A percentile compares a stretch with the other conserved stretches of the same genome.
phyloP scores from a whole-genome alignment of 2,113 vertebrate species.

The Halcyon senegalensis region DNA sequence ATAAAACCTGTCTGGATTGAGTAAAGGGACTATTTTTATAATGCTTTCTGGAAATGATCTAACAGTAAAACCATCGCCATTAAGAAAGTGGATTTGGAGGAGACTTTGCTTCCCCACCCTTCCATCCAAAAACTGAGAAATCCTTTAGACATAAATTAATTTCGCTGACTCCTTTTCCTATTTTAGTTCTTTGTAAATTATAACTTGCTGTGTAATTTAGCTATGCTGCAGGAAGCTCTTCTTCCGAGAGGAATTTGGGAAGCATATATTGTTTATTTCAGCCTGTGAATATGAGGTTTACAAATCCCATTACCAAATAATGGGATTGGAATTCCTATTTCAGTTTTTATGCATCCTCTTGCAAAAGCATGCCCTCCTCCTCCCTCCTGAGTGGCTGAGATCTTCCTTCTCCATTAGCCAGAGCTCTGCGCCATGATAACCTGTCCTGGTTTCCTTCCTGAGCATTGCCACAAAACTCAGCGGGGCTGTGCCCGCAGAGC shows the following conservation, averaged over 20 bases:
- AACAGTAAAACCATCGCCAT: background rate
- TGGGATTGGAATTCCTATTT: slow-evolving; percentile 63
- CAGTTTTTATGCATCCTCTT: slow-evolving; percentile 29
- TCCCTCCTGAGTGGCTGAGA: background rate
- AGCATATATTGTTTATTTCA: slow-evolving; percentile 50
- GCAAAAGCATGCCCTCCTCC: slow-evolving; percentile 7
- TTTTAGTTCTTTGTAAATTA: slow-evolving; percentile 51
- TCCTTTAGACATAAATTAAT: slow-evolving; percentile 57
- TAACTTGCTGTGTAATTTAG: slow-evolving; percentile 48
- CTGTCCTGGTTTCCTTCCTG: background rate
- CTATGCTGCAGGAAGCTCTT: slow-evolving; percentile 43
- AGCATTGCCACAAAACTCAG: background rate
- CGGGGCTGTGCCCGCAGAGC: background rate
- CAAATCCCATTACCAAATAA: slow-evolving; percentile 75
- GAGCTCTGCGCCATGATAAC: background rate
- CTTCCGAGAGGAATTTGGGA: slow-evolving; percentile 56
- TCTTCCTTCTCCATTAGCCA: background rate
- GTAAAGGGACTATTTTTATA: slow-evolving; percentile 30
- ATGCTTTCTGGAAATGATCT: slow-evolving; percentile 44
- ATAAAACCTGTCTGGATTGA: slow-evolving; percentile 28
- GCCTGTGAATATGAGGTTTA: slow-evolving; percentile 51
- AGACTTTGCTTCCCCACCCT: background rate
- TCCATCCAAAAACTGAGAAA: slow-evolving; percentile 47
- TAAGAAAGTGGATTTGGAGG: background rate
- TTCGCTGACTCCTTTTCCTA: slow-evolving; percentile 29